Base-by-base conservation (phyloP, 2,888 invertebrate genomes). In the Euplagia quadripunctaria region DNA sequence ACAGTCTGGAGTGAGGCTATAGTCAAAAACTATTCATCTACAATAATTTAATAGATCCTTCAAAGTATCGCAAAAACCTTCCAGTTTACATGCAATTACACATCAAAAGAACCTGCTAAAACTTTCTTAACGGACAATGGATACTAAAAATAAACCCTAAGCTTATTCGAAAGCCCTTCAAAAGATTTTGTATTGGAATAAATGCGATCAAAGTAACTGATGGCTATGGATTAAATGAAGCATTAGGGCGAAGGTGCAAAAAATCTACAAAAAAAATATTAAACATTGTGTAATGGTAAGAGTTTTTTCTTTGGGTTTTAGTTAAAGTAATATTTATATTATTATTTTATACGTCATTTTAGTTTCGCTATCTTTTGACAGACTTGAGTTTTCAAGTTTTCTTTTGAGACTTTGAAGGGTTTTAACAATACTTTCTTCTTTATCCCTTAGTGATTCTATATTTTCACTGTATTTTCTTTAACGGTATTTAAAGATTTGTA, bases 201-300 rank as follows among this genome's bases (percentile, higher is more conserved):
- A 46, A 58, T 63, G 67, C 11, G n/a, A 72, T 80, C 74, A 31
- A 46, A 42, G 51, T 9, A 46, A 20, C 67, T 67, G 58, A 76
- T 82, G 71, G 68, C 70, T 73, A 76, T 79, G 76, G 46, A 76
- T 73, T 70, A 71, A 61, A 31, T 61, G 31, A 61, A 61, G 31
- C 7, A 6, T 61, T 8, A 31, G 20, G 14, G 20, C 2, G 14
- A 14, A 31, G 6, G 61, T 20, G 31, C 5, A 31, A 31, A 1
- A 61, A 20, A 31, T 12, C 31, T 9, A 4, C n/a, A n/a, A n/a
- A 31, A 31, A 31, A 31, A 31, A 31, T 31, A 31, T 31, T 31
- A 2, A 31, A 31, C 2, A 31, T 31, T 31, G 31, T 2, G 31
- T 31, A 31, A 20, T 58, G 4, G 55, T 49, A 49, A 8, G 4